Evolutionary conservation across 2,888 invertebrate genomes (phyloP), one percentile per base, ranked within the genome.

Genomic region (Rapana venosa): DNA sequence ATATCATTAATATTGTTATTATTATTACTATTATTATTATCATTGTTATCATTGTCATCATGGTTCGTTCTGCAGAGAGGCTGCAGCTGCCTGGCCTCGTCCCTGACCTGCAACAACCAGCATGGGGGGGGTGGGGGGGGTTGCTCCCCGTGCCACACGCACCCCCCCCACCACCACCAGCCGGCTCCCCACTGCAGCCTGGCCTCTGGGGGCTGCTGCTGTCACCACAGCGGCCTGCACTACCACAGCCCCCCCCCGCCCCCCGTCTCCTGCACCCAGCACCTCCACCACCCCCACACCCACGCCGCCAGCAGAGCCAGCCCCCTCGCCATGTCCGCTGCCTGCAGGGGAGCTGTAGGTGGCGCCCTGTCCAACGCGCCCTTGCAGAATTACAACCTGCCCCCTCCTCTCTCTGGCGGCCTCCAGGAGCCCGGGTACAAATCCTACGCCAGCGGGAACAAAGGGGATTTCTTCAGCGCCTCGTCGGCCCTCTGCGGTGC

Each of bases 91-190:
- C 15, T 87, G 32, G 86, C 86, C 4, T 30, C 61, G 11, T 58
- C 47, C 81, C 84, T 30, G 26, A 17, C 58, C 70, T 90, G 6
- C 56, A 30, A n/a, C 85, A 81, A 22, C 8, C 90, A 85, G 70
- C 86, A 90, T 70, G 26, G 47, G 61, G 26, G 61, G 32, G 77
- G 70, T 8, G 36, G 83, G 35, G 77, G 70, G 4, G 17, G 86
- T 66, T 86, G 58, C 35, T 83, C 83, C 86, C 86, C 86, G 0
- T 86, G 86, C 86, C 86, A 66, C 58, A 6, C 84, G 30, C 85
- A 85, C 74, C 61, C 61, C 17, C 84, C n/a, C 77, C 85, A 85
- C 17, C 84, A 47, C 77, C 85, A 85, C 61, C 35, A 56, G 85
- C 88, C 74, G 26, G 61, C 36, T n/a, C 56, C 36, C 32, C 87